phyloP scores from a whole-genome alignment of 2,797 vertebrate genomes.

The Parauchenoglanis punctatus region DNA sequence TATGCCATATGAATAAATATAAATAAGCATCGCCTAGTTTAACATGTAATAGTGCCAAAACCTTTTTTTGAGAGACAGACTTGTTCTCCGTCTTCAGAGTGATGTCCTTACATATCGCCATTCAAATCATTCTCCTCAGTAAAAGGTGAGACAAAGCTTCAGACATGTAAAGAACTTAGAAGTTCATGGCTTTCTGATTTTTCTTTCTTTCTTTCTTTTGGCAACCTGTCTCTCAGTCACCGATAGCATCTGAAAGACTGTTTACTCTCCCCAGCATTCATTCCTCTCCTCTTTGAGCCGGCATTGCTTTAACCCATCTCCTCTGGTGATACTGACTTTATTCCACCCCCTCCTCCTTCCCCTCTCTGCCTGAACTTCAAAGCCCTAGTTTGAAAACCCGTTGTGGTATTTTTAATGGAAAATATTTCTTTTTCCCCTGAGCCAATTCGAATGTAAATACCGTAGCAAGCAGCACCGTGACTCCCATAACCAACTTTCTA shows the following conservation, averaged over 20 bases:
- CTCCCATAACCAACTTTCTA: conserved; percentile 56
- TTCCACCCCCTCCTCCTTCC: conserved; percentile 50
- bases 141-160: neutral
- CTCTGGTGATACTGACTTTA: conserved; percentile 39
- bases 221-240: conserved; percentile 10
- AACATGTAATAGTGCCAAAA: neutral
- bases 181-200: neutral
- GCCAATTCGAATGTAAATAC: conserved; percentile 63
- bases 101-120: neutral
- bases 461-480: conserved; percentile 52
- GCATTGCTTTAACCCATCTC: conserved; percentile 39
- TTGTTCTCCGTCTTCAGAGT: neutral
- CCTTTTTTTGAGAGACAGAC: neutral
- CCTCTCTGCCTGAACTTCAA: conserved; percentile 71
- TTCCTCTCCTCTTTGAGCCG: conserved; percentile 29
- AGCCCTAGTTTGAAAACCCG: conserved; percentile 55
- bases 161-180: conserved; percentile 5
- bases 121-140: conserved; percentile 13
- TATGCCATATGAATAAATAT: neutral
- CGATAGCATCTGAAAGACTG: conserved; percentile 39
- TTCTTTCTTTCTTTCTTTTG: neutral
- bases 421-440: conserved; percentile 61
- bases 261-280: conserved; percentile 33
- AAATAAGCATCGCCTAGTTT: neutral
- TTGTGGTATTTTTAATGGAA: conserved; percentile 64